Conservation (phyloP, 1,140 invertebrate genomes). For the Episyrphus balteatus region DNA sequence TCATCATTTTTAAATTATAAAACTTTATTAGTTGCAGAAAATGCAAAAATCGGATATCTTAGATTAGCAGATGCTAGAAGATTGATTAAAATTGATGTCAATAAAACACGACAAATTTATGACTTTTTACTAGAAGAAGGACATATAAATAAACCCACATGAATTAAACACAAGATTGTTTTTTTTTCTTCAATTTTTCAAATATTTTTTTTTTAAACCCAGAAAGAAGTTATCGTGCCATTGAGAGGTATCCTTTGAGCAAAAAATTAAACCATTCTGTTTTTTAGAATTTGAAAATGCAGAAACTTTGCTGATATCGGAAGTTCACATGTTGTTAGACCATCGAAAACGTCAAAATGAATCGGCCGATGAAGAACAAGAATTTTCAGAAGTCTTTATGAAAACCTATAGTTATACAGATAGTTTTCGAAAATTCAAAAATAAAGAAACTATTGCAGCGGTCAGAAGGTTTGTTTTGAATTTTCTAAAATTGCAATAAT, state of each 20-base stretch:
- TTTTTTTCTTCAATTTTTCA: constrained; percentile 4
- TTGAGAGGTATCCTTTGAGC: too few species aligned
- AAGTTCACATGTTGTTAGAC: constrained; percentile 95
- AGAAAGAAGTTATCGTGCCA: background rate
- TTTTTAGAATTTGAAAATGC: constrained; percentile 93
- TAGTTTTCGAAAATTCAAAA: constrained; percentile 94
- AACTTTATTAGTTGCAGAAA: constrained; percentile 59
- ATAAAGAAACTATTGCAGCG: constrained; percentile 93
- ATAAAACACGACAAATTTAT: constrained; percentile 83
- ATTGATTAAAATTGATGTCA: constrained; percentile 85
- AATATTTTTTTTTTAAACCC: background rate
- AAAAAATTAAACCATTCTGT: background rate
- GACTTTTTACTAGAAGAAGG: constrained; percentile 67
- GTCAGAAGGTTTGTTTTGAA: constrained; percentile 76
- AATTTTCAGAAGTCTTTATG: constrained; percentile 96
- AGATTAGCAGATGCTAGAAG: constrained; percentile 66
- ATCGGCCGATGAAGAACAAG: constrained; percentile 95
- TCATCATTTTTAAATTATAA: constrained; percentile 68
- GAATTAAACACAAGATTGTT: constrained; percentile 4
- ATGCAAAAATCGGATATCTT: constrained; percentile 57
- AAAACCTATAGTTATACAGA: constrained; percentile 95
- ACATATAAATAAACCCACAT: constrained; percentile 47
- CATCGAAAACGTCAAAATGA: constrained; percentile 97
- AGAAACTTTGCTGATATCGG: constrained; percentile 93
- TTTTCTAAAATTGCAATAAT: background rate